Conservation (phyloP, 2,888 invertebrate species). For the Tenthredo notha region DNA sequence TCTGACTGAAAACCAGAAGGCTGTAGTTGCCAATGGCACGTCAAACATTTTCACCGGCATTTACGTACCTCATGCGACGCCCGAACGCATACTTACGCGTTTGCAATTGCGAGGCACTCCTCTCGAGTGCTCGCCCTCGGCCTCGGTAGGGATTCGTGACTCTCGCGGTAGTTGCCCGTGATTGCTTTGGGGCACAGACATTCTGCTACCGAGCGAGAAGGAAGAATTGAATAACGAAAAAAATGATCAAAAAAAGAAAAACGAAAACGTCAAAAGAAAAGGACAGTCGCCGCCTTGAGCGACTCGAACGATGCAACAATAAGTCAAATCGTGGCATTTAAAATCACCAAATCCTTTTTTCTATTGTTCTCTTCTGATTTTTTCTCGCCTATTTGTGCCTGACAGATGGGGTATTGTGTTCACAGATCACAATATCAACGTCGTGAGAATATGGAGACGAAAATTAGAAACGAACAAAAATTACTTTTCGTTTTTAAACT, state of each 20-base stretch:
- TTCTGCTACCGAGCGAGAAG: slow-evolving; percentile 34
- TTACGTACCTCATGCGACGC: slow-evolving; percentile 34
- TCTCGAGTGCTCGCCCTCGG: slow-evolving; percentile 28
- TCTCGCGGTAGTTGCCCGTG: slow-evolving; percentile 42
- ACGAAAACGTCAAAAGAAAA: not conserved
- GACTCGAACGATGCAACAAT: not conserved
- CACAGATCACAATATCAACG: not conserved
- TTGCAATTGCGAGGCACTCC: slow-evolving; percentile 48
- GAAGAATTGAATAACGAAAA: not conserved
- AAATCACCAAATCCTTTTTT: not conserved
- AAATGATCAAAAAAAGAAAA: not conserved
- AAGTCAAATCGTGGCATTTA: not conserved
- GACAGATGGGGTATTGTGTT: not conserved
- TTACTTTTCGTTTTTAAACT: not conserved
- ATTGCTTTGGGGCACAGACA: slow-evolving; percentile 50
- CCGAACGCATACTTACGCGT: slow-evolving; percentile 43
- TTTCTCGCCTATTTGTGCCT: not conserved
- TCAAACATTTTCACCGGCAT: slow-evolving; percentile 41
- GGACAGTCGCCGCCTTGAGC: not conserved
- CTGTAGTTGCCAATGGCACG: slow-evolving; percentile 38
- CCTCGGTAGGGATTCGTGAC: slow-evolving; percentile 45
- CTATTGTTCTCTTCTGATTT: not conserved
- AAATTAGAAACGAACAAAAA: not conserved
- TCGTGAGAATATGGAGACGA: not conserved
- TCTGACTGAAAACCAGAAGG: slow-evolving; percentile 27